Percentiles rank a stretch among this genome's conserved stretches.
Conservation (phyloP, 1,140 invertebrate genomes). For the Meloidogyne hapla region DNA sequence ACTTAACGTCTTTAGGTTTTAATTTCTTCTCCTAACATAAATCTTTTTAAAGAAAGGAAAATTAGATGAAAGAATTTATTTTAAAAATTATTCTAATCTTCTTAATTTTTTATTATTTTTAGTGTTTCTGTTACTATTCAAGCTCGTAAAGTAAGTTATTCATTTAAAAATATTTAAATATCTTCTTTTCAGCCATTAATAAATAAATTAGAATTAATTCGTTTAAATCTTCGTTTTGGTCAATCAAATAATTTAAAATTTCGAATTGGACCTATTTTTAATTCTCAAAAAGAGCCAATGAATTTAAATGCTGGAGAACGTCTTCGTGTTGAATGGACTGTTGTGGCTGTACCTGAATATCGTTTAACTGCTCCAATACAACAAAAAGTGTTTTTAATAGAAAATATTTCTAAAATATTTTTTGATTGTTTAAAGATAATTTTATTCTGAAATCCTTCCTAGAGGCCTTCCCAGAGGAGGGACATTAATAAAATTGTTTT, state of each 20-base stretch:
- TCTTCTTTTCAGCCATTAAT: not conserved
- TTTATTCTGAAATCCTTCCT: no score
- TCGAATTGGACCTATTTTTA: conserved; percentile 26
- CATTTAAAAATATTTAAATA: not conserved
- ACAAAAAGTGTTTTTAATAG: not conserved
- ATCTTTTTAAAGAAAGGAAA: no score
- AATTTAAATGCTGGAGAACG: not conserved
- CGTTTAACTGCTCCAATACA: not conserved
- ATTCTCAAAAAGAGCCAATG: not conserved
- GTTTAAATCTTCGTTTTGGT: conserved; percentile 13
- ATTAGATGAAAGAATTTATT: no score
- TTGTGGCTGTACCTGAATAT: conserved; percentile 17
- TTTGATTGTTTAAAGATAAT: no score
- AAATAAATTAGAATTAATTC: conserved; percentile 4
- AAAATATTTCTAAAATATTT: no score
- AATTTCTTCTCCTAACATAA: no score
- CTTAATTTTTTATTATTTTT: not conserved
- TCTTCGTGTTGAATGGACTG: conserved; percentile 20
- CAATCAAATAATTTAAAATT: conserved; percentile 10
- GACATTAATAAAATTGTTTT: no score
- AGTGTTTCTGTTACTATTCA: conserved; percentile 18
- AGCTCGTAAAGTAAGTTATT: not conserved
- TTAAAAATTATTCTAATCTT: not conserved
- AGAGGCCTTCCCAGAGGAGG: no score
- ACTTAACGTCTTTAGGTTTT: no score